Conservation (phyloP, 2,888 invertebrate genomes). For the Lingula anatina region DNA sequence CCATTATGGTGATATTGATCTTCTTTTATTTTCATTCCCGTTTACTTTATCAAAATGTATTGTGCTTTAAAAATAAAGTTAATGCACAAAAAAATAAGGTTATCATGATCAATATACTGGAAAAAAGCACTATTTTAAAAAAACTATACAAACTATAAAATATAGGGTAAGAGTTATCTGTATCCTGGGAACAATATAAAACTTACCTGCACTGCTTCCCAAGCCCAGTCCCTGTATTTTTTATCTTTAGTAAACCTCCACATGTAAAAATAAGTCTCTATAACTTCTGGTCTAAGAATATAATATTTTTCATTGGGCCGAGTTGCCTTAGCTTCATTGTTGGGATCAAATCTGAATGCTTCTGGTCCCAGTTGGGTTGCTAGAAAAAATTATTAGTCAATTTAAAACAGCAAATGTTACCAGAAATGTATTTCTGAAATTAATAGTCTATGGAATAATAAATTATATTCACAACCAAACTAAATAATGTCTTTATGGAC, state of each 20-base stretch:
- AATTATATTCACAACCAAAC: neutral
- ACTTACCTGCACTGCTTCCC: conserved; percentile 84
- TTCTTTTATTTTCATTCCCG: no score
- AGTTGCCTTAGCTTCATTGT: conserved; percentile 86
- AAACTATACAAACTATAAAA: no score
- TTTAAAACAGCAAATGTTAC: no score
- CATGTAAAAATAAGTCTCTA: conserved; percentile 93
- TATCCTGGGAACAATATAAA: neutral
- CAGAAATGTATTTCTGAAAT: no score
- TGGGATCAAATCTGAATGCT: conserved; percentile 75
- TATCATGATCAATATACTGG: neutral
- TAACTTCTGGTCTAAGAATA: conserved; percentile 92
- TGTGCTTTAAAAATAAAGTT: neutral
- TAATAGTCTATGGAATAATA: no score
- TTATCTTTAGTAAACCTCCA: conserved; percentile 94
- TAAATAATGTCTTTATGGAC: no score
- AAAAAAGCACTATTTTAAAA: no score
- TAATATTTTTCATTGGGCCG: conserved; percentile 92
- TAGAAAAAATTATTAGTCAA: conserved; percentile 34
- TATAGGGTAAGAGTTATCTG: neutral
- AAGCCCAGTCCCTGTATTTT: conserved; percentile 98
- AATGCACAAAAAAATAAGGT: neutral
- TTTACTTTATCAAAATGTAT: no score
- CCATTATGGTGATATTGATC: no score
- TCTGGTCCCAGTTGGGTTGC: conserved; percentile 94